Conservation (phyloP, 23 tunicate genomes). For the Phallusia fumigata region DNA sequence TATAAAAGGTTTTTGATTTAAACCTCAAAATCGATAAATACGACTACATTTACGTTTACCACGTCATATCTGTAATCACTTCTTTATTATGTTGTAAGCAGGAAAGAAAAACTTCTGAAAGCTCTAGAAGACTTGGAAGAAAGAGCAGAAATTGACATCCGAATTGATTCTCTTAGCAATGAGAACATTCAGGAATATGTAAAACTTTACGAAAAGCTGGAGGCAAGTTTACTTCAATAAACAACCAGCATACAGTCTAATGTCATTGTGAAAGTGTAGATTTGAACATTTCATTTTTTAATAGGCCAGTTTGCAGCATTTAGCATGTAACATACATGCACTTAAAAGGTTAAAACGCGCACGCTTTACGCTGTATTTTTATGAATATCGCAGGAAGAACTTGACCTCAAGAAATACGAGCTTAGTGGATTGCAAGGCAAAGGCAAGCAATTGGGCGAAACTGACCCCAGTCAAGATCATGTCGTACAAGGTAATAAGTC, state of each 20-base stretch:
- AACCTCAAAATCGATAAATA: no score
- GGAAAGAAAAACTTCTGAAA: constrained; percentile 81
- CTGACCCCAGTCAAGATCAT: constrained; percentile 65
- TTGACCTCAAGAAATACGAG: constrained; percentile 75
- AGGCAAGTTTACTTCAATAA: constrained; percentile 20
- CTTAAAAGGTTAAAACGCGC: no score
- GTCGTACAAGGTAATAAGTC: constrained; percentile 54
- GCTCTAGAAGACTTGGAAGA: constrained; percentile 88
- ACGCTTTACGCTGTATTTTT: not conserved
- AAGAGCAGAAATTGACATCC: constrained; percentile 71
- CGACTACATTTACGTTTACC: no score
- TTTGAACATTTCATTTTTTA: no score
- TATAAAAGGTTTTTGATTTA: no score
- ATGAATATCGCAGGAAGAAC: constrained; percentile 43
- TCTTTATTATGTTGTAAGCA: constrained; percentile 8
- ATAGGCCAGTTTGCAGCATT: no score
- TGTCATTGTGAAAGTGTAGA: no score
- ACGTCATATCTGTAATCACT: no score
- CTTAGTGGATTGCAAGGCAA: constrained; percentile 58
- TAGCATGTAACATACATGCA: no score
- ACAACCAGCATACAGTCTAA: not conserved
- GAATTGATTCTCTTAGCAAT: constrained; percentile 31
- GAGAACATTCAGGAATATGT: constrained; percentile 44
- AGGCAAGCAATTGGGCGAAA: constrained; percentile 72
- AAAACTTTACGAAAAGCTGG: constrained; percentile 40